These are phyloP conservation scores for Lamprologus ornatipinnis DNA, from an alignment of 2,113 vertebrate genomes.

Conservation along the genomic window DNA sequence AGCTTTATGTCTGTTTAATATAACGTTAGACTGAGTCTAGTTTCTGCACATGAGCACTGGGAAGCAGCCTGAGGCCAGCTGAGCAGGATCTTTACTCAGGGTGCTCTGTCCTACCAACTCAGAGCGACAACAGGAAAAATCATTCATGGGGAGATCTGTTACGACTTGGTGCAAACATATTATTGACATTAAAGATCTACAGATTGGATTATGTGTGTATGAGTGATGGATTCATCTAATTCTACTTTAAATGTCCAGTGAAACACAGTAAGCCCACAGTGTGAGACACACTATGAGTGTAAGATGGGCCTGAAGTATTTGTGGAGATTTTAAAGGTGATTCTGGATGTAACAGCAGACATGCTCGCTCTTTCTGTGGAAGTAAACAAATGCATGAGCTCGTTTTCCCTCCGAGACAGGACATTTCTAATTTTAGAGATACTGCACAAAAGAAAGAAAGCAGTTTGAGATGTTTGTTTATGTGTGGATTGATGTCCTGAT, in stretches of 20 bases:
- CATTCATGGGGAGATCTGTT: neutral
- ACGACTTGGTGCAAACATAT: neutral
- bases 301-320: fast-evolving
- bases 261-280: neutral
- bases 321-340: neutral
- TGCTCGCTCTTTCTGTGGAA: neutral
- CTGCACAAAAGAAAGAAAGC: neutral
- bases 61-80: neutral
- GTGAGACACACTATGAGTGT: neutral
- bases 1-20: neutral
- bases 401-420: neutral
- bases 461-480: neutral
- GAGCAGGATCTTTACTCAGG: neutral
- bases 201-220: fast-evolving
- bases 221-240: neutral
- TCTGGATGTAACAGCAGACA: neutral
- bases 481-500: neutral
- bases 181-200: neutral
- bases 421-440: neutral
- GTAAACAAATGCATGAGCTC: neutral
- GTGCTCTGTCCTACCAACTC: too few relatives aligned
- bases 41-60: neutral
- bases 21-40: neutral
- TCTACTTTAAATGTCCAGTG: neutral
- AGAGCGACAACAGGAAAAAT: neutral